phyloP scores from a whole-genome alignment of 2,113 vertebrate genomes.

The Mustela nigripes region DNA sequence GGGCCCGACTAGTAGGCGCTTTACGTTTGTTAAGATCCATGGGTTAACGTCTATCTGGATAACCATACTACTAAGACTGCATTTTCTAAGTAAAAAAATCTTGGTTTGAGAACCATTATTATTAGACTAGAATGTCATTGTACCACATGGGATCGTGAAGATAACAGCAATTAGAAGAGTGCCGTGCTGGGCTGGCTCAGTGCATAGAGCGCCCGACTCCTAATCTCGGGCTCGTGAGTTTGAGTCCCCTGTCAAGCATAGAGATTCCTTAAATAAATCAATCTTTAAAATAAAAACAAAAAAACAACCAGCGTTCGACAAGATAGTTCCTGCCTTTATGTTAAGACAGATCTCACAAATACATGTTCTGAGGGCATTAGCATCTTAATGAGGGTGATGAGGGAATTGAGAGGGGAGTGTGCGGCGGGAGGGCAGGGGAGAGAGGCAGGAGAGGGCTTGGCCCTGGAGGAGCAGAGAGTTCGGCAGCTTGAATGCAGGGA shows the following conservation, averaged over 20 bases:
- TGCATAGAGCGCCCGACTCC: not conserved
- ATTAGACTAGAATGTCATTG: not conserved
- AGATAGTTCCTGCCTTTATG: not conserved
- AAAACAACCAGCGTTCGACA: not conserved
- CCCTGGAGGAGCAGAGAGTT: not conserved
- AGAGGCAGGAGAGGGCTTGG: not conserved
- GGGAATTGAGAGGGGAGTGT: not conserved
- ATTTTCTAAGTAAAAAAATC: slow-evolving; percentile 17
- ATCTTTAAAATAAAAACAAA: not conserved
- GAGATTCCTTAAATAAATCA: not conserved
- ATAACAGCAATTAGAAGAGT: not conserved
- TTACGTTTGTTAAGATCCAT: not conserved
- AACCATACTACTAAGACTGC: not conserved
- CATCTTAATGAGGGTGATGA: not conserved
- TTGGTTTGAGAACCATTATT: not conserved
- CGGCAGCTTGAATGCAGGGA: not conserved
- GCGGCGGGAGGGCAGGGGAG: not conserved
- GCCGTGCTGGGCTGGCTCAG: not conserved
- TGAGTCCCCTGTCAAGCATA: not conserved
- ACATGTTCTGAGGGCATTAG: rapidly evolving
- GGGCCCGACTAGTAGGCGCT: not conserved
- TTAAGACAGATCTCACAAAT: not conserved
- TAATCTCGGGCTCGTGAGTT: not conserved
- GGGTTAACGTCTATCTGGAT: not conserved
- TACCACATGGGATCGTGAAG: not conserved